Conservation (phyloP, 2,888 invertebrate genomes). For the Troides oblongomaculatus region DNA sequence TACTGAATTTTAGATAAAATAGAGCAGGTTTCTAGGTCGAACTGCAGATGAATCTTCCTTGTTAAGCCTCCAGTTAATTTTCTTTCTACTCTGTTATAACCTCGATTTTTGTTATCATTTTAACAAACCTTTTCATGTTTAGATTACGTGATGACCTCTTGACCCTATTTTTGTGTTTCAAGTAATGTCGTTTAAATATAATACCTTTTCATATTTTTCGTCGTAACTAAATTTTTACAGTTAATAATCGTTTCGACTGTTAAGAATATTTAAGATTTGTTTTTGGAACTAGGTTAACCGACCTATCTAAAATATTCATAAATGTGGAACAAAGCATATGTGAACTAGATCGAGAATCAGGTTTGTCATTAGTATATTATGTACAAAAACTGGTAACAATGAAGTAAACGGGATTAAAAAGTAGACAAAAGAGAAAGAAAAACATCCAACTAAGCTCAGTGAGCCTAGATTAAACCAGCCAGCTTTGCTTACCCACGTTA, state of each 20-base stretch:
- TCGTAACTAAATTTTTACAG: not conserved
- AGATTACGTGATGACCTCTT: constrained; percentile 6
- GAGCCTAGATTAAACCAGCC: constrained; percentile 3
- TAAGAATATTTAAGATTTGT: too few species aligned
- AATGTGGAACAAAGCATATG: too few species aligned
- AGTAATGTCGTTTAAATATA: not conserved
- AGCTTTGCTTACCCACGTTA: constrained; percentile 10
- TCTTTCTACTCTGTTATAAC: constrained; percentile 3
- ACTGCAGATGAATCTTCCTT: not conserved
- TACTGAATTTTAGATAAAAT: not conserved
- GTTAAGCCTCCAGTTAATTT: constrained; percentile 5
- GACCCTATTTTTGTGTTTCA: constrained; percentile 4
- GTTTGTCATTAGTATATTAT: not conserved
- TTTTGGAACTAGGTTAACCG: too few species aligned
- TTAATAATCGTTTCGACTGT: too few species aligned
- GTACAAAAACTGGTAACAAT: not conserved
- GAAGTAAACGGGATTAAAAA: not conserved
- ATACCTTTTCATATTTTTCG: not conserved
- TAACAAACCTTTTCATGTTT: constrained; percentile 17
- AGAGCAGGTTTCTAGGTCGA: constrained; percentile 6
- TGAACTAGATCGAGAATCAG: not conserved
- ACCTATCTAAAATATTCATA: too few species aligned
- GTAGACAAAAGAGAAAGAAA: not conserved
- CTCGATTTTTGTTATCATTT: constrained; percentile 16
- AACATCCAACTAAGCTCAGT: constrained; percentile 7